Base-by-base conservation (phyloP, 2,888 invertebrate species). In the Acanthosepion pharaonis region DNA sequence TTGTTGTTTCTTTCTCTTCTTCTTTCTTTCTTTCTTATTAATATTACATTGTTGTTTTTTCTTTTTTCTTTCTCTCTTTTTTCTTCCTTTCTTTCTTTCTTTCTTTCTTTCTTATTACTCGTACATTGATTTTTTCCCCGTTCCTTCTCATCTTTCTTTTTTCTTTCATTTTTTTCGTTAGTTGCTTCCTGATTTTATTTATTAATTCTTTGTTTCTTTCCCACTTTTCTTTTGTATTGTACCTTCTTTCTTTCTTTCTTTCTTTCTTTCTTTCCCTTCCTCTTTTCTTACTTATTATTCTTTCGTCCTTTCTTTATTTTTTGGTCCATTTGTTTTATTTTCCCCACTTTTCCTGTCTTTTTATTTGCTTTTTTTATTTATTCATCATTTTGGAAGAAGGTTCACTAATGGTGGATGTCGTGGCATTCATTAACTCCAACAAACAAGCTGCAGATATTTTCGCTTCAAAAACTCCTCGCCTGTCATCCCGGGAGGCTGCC, bases 361-460 rank as follows among this genome's bases (percentile, higher is more conserved):
- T 59, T 5, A 5, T 25, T 23, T 23, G 23, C 20, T 51, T 5
- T 6, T 51, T 51, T 51, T 51, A 51, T 51, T 42, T 42, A 42
- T 42, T 42, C 42, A 42, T 42, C 42, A 42, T 42, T 42, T 55
- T 15, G 20, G 20, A 23, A 5, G 23, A n/a, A 33, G 78, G 9
- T 78, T 78, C 78, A n/a, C n/a, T 78, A 78, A 78, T 78, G n/a
- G 78, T 33, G 11, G 78, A 0, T 33, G 78, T 33, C 78, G 78
- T n/a, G n/a, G 78, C 78, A 78, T 78, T 78, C n/a, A 78, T 78
- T 78, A 78, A 33, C 78, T 78, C 78, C 78, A 78, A n/a, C 78
- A 78, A 78, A 78, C 78, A 78, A 78, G 78, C n/a, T 78, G 78
- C 78, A 9, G 33, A n/a, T 78, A n/a, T 78, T 78, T 78, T 78